A percentile compares a stretch with the other conserved stretches of the same genome.
Conservation (phyloP, 2,888 invertebrate species). For the Blastobasis lacticolella region DNA sequence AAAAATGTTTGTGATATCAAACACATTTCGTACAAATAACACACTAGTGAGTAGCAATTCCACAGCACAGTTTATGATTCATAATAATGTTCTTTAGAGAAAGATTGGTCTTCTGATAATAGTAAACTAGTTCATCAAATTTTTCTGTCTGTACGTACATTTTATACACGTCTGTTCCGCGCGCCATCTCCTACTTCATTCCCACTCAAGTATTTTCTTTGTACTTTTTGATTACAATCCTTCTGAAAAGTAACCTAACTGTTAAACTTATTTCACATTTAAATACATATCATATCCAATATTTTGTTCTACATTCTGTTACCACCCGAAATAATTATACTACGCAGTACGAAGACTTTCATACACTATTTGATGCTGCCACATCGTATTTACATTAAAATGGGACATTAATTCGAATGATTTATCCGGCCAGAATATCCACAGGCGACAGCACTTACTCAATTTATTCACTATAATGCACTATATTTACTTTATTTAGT, state of each 20-base stretch:
- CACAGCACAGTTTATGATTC: slow-evolving; percentile 38
- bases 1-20: slow-evolving; percentile 10
- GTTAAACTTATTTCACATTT: slow-evolving; percentile 46
- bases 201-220: slow-evolving; percentile 49
- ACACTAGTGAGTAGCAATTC: slow-evolving; percentile 49
- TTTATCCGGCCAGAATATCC: too few relatives aligned
- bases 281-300: slow-evolving; percentile 47
- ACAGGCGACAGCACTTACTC: too few relatives aligned
- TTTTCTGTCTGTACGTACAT: slow-evolving; percentile 46
- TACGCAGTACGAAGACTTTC: slow-evolving; percentile 44
- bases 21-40: slow-evolving; percentile 20
- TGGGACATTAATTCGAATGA: slow-evolving; percentile 18
- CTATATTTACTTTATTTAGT: neutral
- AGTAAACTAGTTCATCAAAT: slow-evolving; percentile 25
- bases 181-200: slow-evolving; percentile 33
- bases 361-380: slow-evolving; percentile 34
- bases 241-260: slow-evolving; percentile 51
- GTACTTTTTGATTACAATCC: slow-evolving; percentile 60
- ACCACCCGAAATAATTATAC: slow-evolving; percentile 49
- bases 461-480: too few relatives aligned
- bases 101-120: slow-evolving; percentile 42
- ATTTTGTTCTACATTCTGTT: slow-evolving; percentile 56
- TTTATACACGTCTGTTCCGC: slow-evolving; percentile 42
- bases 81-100: slow-evolving; percentile 19
- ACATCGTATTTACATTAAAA: slow-evolving; percentile 44